Evolutionary conservation across 2,888 invertebrate species (phyloP).

Genomic region (Volucella inanis): DNA sequence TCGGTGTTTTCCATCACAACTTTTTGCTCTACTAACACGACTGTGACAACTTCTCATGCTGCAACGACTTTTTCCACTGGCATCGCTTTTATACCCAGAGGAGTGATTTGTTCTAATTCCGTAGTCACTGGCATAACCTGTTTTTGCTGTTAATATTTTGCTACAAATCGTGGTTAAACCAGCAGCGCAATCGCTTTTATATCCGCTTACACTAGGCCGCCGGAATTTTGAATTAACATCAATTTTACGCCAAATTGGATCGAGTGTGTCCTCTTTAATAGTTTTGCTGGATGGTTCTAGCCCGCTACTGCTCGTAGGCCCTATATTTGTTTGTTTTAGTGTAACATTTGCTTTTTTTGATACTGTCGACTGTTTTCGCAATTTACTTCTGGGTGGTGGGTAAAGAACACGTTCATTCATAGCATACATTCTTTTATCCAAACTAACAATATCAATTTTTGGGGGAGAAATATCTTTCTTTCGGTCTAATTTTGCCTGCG

Average conservation of each 20-base stretch:
- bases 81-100: slow-evolving; percentile 86
- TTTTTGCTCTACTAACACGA: slow-evolving; percentile 84
- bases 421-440: slow-evolving; percentile 88
- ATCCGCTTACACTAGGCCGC: slow-evolving; percentile 85
- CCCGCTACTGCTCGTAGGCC: slow-evolving; percentile 82
- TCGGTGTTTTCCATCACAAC: slow-evolving; percentile 81
- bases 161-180: slow-evolving; percentile 82
- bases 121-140: slow-evolving; percentile 86
- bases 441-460: slow-evolving; percentile 83
- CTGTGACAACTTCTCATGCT: slow-evolving; percentile 85
- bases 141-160: slow-evolving; percentile 82
- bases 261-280: slow-evolving; percentile 85
- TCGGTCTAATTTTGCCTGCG: slow-evolving; percentile 28
- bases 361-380: slow-evolving; percentile 84
- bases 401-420: slow-evolving; percentile 89
- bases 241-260: slow-evolving; percentile 87
- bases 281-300: slow-evolving; percentile 80
- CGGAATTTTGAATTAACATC: slow-evolving; percentile 87
- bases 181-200: slow-evolving; percentile 85
- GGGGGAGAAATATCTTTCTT: slow-evolving; percentile 78
- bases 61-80: slow-evolving; percentile 86
- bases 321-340: slow-evolving; percentile 82
- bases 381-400: slow-evolving; percentile 89
- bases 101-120: slow-evolving; percentile 82
- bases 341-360: slow-evolving; percentile 81